These are phyloP conservation scores for Rutpela maculata DNA, from an alignment of 2,888 invertebrate genomes.

Conservation along the genomic window DNA sequence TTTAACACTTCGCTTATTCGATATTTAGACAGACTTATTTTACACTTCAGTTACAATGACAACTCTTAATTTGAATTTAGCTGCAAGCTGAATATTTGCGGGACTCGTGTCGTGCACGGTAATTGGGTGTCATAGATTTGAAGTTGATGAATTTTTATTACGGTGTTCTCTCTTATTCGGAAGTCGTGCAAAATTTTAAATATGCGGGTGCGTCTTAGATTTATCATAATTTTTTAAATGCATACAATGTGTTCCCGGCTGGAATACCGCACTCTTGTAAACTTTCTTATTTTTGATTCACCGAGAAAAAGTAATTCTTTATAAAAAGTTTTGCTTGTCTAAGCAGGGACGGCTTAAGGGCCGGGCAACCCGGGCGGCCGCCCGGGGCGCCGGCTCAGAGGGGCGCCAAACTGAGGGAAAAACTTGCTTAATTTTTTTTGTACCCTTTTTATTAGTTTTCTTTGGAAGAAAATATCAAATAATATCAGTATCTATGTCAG, in stretches of 20 bases:
- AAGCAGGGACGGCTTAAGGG: no score
- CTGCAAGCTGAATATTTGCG: slow-evolving; percentile 5
- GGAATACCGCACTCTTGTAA: no score
- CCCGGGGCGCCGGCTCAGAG: no score
- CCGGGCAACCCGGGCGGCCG: no score
- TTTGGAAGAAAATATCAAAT: no score
- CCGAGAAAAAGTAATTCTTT: no score
- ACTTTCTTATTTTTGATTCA: no score
- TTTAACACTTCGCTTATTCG: slow-evolving; percentile 68
- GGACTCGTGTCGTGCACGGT: not conserved
- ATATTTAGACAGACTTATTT: slow-evolving; percentile 64
- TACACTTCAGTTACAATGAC: slow-evolving; percentile 49
- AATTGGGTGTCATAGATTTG: slow-evolving; percentile 3
- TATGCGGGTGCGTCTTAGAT: not conserved
- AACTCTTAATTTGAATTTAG: slow-evolving; percentile 42
- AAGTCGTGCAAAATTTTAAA: not conserved
- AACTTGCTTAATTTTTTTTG: no score
- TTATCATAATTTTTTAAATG: not conserved
- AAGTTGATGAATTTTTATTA: slow-evolving; percentile 12
- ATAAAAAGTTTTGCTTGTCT: no score
- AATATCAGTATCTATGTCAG: no score
- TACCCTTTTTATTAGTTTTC: no score
- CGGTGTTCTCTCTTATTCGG: not conserved
- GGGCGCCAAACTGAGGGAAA: no score
- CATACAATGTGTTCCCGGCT: not conserved